Conservation (phyloP, 2,888 invertebrate species). For the Diaperis boleti region DNA sequence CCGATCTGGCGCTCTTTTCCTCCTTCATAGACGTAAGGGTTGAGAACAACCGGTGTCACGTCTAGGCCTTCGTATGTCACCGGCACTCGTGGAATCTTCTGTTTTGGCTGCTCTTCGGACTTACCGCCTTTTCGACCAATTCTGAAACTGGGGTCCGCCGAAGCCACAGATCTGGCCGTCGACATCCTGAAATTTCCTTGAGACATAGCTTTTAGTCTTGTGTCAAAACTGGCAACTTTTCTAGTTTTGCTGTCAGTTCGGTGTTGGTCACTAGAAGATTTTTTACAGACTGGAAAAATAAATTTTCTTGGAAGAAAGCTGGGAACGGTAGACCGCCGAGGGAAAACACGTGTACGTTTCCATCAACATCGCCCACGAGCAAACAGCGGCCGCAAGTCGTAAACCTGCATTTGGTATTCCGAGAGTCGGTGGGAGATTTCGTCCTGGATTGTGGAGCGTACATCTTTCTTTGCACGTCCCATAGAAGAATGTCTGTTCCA, state of each 20-base stretch:
- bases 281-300: conserved; percentile 74
- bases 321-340: conserved; percentile 82
- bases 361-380: conserved; percentile 76
- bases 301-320: conserved; percentile 75
- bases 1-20: conserved; percentile 60
- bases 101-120: too few species aligned
- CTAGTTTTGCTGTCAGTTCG: conserved; percentile 66
- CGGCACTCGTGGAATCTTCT: not conserved
- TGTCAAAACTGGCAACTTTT: conserved; percentile 2
- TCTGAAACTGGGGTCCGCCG: too few species aligned
- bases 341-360: conserved; percentile 76
- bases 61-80: conserved; percentile 59
- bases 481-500: conserved; percentile 77
- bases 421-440: conserved; percentile 65
- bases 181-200: too few species aligned
- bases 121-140: too few species aligned
- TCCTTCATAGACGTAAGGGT: conserved; percentile 57
- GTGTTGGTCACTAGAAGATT: conserved; percentile 75
- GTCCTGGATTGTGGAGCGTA: conserved; percentile 76
- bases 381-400: conserved; percentile 77
- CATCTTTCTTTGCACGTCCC: conserved; percentile 82
- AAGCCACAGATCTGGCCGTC: too few species aligned
- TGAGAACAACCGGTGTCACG: conserved; percentile 66
- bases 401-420: conserved; percentile 72
- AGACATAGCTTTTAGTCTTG: not conserved